Evolutionary conservation across 2,888 invertebrate species (phyloP), one percentile per base, ranked within the genome.

Genomic region (Meta bourneti): DNA sequence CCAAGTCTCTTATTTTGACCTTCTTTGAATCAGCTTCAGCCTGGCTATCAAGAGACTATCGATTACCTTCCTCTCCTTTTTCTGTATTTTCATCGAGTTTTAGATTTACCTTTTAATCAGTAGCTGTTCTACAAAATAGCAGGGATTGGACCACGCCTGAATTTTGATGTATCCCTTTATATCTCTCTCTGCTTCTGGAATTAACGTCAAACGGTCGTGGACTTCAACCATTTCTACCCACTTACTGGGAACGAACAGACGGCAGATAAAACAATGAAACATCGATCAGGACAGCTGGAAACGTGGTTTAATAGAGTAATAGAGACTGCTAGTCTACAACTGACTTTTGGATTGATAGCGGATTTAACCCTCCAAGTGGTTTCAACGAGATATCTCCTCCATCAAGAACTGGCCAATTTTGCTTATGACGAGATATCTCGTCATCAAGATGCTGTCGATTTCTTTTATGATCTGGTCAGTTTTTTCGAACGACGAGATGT

Each of bases 41-140:
- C 61, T n/a, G 16, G 70, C 71, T 51, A 51, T 70, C 82, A 71
- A 71, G 19, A 9, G 84, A 54, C 16, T 61, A 84, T 84, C 84
- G 84, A 84, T 84, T 61, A 61, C 11, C 16, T 75, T 84, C n/a
- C 52, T 75, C 8, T 72, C 9, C 74, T 84, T 48, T 54, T 75
- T 72, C 34, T 54, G 20, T 34, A 61, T 70, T 84, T 52, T 78
- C 78, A 52, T 78, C 78, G 78, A 51, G 51, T 52, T 78, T 78
- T 19, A n/a, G 52, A 52, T 78, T 78, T 74, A 75, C 74, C 61
- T 84, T 84, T 84, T 84, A 84, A 84, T 84, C 84, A 75, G 74
- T 48, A 75, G 84, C 61, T 61, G 75, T 61, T 84, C 13, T 13
- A 61, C 61, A 49, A 70, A 82, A 71, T 49, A 48, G 71, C 71